phyloP scores from a whole-genome alignment of 2,113 vertebrate species.

The Cyphomyrus plagiostoma region DNA sequence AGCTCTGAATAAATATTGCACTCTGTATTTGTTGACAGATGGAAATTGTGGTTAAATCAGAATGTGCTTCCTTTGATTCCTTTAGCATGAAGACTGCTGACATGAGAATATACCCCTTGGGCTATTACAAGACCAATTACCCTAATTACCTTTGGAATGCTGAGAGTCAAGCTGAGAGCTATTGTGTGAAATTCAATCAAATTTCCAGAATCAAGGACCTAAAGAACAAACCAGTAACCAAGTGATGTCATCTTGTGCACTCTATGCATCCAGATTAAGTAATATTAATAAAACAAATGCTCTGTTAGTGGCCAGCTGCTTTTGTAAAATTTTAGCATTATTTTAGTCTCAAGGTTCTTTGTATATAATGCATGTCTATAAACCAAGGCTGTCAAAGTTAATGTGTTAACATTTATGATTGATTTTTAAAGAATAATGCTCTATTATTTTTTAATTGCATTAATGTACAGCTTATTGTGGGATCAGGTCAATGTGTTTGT shows the following conservation, averaged over 20 bases:
- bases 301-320: neutral
- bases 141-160: neutral
- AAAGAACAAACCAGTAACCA: neutral
- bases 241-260: neutral
- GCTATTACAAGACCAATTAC: slow-evolving; percentile 12
- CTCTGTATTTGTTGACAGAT: neutral
- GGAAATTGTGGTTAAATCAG: slow-evolving; percentile 4
- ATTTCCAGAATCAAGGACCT: neutral
- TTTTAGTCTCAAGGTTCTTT: neutral
- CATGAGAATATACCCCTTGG: slow-evolving; percentile 2
- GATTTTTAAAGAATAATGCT: neutral
- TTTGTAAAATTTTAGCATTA: neutral
- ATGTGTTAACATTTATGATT: neutral
- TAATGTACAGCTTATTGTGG: neutral
- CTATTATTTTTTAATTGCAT: neutral
- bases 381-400: neutral
- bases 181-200: neutral
- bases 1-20: neutral
- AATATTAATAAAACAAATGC: neutral
- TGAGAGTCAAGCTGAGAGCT: neutral
- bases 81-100: neutral
- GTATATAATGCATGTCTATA: neutral
- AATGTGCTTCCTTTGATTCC: neutral
- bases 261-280: neutral
- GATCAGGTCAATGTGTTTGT: neutral